A percentile compares a stretch with the other conserved stretches of the same genome.
phyloP scores from a whole-genome alignment of 2,888 invertebrate genomes.

The Anorthoa munda region DNA sequence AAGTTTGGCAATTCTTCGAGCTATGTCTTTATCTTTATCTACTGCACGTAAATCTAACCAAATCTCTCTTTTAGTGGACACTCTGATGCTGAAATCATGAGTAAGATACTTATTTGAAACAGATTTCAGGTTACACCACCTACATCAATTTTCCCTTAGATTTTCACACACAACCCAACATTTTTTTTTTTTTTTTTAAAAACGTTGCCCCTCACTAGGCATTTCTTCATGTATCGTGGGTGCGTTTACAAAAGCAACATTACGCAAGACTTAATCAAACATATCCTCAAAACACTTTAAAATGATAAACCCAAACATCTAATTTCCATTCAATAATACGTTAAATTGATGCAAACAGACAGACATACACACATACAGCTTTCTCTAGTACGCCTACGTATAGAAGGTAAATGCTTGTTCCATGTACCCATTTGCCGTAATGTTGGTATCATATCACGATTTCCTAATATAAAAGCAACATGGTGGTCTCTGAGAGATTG shows the following conservation, averaged over 20 bases:
- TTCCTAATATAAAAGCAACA: slow-evolving; percentile 58
- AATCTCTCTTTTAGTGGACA: too few relatives aligned
- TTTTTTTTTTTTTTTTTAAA: too few relatives aligned
- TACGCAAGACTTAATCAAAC: slow-evolving; percentile 32
- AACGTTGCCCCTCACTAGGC: too few relatives aligned
- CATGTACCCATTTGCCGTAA: slow-evolving; percentile 73
- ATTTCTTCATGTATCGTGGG: too few relatives aligned
- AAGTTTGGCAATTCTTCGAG: too few relatives aligned
- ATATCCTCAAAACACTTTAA: neutral
- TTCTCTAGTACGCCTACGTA: slow-evolving; percentile 58
- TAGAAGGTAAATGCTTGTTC: slow-evolving; percentile 61
- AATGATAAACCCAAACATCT: slow-evolving; percentile 50
- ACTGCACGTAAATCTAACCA: too few relatives aligned
- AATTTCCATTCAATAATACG: slow-evolving; percentile 56
- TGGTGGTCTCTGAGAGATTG: slow-evolving; percentile 66
- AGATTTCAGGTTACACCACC: neutral
- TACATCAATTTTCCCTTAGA: too few relatives aligned
- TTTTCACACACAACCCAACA: slow-evolving; percentile 5
- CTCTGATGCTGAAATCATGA: too few relatives aligned
- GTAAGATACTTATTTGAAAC: neutral
- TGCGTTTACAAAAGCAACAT: too few relatives aligned
- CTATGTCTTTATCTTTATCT: too few relatives aligned
- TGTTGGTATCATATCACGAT: slow-evolving; percentile 75
- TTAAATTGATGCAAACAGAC: slow-evolving; percentile 64
- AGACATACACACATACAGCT: slow-evolving; percentile 37